phyloP scores from a whole-genome alignment of 2,113 vertebrate species.

The Apteryx mantelli region DNA sequence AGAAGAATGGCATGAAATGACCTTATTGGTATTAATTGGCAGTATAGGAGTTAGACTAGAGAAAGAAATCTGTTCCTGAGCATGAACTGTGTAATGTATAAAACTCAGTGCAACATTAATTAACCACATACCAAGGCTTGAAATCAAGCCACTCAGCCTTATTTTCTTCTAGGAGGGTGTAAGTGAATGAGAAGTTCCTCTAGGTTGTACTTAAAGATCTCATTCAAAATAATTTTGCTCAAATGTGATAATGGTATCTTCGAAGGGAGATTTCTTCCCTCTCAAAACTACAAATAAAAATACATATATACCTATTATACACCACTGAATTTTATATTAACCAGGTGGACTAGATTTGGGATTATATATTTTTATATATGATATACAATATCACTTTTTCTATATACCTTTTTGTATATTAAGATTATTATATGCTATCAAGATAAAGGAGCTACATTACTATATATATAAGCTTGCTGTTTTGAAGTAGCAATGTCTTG shows the following conservation, averaged over 20 bases:
- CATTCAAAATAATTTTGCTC: background rate
- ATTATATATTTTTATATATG: background rate
- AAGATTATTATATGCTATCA: background rate
- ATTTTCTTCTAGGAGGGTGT: background rate
- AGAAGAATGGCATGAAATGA: background rate
- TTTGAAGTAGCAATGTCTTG: background rate
- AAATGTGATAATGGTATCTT: background rate
- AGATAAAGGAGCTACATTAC: background rate
- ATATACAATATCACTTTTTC: background rate
- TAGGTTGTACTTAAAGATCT: background rate
- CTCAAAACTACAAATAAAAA: background rate
- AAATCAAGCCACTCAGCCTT: background rate
- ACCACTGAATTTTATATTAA: background rate
- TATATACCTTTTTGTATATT: background rate
- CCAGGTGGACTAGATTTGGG: background rate
- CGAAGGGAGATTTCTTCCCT: background rate
- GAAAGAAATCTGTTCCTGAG: background rate
- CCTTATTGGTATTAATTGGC: background rate
- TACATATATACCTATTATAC: background rate
- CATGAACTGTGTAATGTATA: background rate
- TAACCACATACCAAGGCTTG: background rate
- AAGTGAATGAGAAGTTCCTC: background rate
- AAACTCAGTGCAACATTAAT: constrained; percentile 12
- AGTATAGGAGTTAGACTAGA: background rate
- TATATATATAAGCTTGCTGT: background rate